phyloP scores from a whole-genome alignment of 2,113 vertebrate species.

The Myanophis thanlyinensis region DNA sequence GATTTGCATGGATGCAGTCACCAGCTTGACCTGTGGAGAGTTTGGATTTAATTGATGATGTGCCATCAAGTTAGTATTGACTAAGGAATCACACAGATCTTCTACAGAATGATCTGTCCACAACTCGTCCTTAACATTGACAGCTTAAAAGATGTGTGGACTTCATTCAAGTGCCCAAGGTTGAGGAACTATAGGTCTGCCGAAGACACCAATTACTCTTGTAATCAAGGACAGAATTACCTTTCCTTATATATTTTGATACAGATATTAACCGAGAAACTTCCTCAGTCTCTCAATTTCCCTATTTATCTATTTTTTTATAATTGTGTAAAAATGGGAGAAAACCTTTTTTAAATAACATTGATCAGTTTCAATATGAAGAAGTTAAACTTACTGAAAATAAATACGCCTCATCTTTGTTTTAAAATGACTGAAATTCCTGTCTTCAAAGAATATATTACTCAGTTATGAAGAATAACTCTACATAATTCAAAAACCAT shows the following conservation, averaged over 20 bases:
- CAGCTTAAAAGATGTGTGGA: not conserved
- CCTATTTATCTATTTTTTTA: not conserved
- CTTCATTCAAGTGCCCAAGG: not conserved
- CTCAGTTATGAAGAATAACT: not conserved
- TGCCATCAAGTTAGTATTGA: not conserved
- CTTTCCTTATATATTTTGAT: not conserved
- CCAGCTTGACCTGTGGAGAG: not conserved
- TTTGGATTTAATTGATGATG: not conserved
- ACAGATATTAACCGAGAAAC: not conserved
- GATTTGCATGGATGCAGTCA: not conserved
- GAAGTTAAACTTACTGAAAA: not conserved
- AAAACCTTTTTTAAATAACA: not conserved
- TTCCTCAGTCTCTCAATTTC: not conserved
- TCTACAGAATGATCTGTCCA: not conserved
- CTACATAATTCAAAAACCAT: not conserved
- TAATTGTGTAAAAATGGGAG: not conserved
- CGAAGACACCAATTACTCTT: not conserved
- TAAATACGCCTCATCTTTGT: not conserved
- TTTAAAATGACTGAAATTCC: not conserved
- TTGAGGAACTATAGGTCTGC: not conserved
- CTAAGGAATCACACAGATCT: not conserved
- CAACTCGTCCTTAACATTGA: not conserved
- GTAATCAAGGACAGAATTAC: not conserved
- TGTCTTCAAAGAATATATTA: not conserved
- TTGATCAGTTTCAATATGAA: not conserved